Percentiles rank a stretch among this genome's conserved stretches.
Conservation (phyloP, 2,797 vertebrate genomes). For the Streptopelia turtur region DNA sequence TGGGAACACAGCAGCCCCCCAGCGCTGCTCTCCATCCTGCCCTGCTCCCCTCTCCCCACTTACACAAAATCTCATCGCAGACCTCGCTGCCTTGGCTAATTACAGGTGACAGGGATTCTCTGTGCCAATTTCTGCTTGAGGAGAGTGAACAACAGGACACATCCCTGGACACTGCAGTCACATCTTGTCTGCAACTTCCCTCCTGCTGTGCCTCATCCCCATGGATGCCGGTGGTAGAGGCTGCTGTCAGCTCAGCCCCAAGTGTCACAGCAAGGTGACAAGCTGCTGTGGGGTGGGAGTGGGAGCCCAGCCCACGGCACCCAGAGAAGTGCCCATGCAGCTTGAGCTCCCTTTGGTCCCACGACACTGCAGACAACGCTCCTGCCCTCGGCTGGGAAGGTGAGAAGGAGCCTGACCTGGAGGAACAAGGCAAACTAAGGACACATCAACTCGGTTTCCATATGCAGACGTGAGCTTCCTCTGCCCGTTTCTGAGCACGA, state of each 20-base stretch:
- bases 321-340: fast-evolving
- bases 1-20: neutral
- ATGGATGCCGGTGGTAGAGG: fast-evolving
- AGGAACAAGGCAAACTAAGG: neutral
- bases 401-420: neutral
- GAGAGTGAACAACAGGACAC: neutral
- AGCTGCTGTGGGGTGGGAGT: neutral
- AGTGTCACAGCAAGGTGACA: neutral
- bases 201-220: neutral
- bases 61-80: neutral
- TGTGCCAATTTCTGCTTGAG: fast-evolving
- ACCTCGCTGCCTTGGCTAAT: neutral
- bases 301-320: neutral
- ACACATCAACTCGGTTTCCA: neutral
- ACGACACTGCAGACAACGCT: fast-evolving
- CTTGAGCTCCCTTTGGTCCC: neutral
- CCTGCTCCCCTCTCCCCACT: neutral
- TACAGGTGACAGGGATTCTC: neutral
- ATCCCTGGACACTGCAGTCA: neutral
- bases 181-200: neutral
- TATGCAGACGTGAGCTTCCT: neutral
- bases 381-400: neutral
- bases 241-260: fast-evolving
- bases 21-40: neutral
- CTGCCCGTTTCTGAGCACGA: neutral